phyloP scores from a whole-genome alignment of 2,113 vertebrate genomes.

The Oophaga pumilio region DNA sequence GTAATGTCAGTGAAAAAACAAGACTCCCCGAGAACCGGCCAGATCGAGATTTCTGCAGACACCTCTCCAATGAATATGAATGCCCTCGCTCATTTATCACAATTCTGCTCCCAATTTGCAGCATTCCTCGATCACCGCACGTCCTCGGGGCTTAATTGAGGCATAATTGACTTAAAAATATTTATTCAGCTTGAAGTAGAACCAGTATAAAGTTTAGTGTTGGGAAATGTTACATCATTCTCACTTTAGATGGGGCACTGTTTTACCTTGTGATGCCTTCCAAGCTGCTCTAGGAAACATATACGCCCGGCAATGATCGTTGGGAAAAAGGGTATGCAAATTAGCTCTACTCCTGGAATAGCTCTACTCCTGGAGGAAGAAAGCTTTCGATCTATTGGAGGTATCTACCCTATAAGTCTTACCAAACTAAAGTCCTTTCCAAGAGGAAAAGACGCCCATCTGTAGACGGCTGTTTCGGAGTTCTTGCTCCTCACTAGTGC shows the following conservation, averaged over 20 bases:
- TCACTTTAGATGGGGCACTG: not conserved
- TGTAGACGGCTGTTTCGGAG: too few species aligned
- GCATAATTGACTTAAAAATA: constrained; percentile 1
- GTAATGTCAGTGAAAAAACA: not conserved
- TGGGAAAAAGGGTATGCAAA: too few species aligned
- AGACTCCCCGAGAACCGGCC: not conserved
- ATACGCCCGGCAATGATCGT: too few species aligned
- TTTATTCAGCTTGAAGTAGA: constrained; percentile 2
- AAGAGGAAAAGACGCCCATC: too few species aligned
- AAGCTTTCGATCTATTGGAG: too few species aligned
- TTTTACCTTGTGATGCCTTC: too few species aligned
- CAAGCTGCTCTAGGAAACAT: too few species aligned
- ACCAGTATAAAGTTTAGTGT: not conserved
- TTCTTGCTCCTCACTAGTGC: too few species aligned
- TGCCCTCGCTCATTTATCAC: constrained; percentile 6
- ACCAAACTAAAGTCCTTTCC: too few species aligned
- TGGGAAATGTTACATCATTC: not conserved
- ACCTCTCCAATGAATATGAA: constrained; percentile 33
- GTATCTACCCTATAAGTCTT: too few species aligned
- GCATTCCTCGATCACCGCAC: not conserved
- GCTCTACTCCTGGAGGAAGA: too few species aligned
- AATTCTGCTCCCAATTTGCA: constrained; percentile 1
- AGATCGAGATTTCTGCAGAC: constrained; percentile 15
- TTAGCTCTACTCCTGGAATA: too few species aligned
- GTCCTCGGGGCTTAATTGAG: not conserved